Evolutionary conservation across 2,797 vertebrate genomes (phyloP).

Genomic region (Macroramphosus scolopax): DNA sequence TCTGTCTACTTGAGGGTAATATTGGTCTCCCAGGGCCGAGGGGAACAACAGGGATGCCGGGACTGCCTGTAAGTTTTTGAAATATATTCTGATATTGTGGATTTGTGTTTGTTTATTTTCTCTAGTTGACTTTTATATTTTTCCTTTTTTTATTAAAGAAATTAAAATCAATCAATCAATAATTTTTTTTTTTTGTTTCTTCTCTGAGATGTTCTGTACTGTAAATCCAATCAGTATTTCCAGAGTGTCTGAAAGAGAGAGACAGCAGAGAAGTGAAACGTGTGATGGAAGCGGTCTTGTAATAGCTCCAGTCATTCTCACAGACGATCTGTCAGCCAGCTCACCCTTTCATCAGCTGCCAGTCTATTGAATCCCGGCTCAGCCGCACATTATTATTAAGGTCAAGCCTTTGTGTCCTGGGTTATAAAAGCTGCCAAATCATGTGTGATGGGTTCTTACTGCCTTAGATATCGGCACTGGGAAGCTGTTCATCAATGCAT

Average conservation of each 20-base stretch:
- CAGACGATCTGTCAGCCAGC: slow-evolving; percentile 21
- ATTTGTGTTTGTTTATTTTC: too few species aligned
- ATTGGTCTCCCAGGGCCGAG: slow-evolving; percentile 70
- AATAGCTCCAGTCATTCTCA: slow-evolving; percentile 18
- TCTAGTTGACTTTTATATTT: too few species aligned
- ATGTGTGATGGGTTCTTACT: slow-evolving; percentile 40
- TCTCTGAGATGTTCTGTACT: not conserved
- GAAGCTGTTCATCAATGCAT: slow-evolving; percentile 18
- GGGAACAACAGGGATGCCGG: slow-evolving; percentile 77
- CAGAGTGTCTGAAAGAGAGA: slow-evolving; percentile 14
- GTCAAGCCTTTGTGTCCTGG: slow-evolving; percentile 20
- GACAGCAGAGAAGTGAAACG: not conserved
- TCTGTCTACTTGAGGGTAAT: slow-evolving; percentile 72
- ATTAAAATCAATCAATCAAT: too few species aligned
- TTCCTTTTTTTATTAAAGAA: too few species aligned
- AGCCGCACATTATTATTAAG: slow-evolving; percentile 16
- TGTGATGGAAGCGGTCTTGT: slow-evolving; percentile 24
- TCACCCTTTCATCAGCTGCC: slow-evolving; percentile 22
- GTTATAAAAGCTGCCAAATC: slow-evolving; percentile 26
- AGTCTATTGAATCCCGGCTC: slow-evolving; percentile 18
- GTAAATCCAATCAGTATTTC: not conserved
- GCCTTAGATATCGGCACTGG: slow-evolving; percentile 33
- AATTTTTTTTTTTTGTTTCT: not conserved
- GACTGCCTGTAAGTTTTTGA: slow-evolving; percentile 76
- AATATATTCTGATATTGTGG: not conserved